Conservation (phyloP, 2,113 vertebrate genomes). For the Numenius arquata region DNA sequence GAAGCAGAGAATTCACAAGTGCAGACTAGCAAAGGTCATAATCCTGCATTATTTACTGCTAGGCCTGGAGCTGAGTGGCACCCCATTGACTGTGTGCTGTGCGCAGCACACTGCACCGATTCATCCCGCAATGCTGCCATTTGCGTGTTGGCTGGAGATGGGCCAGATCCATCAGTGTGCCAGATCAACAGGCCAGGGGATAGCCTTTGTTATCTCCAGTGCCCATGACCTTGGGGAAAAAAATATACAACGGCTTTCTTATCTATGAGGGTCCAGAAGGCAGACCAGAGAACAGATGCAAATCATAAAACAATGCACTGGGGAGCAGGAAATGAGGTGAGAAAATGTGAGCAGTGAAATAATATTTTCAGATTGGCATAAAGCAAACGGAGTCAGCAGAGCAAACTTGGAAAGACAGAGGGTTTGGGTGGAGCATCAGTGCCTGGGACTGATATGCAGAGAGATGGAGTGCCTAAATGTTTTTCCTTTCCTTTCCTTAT, state of each 20-base stretch:
- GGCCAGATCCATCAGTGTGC: neutral
- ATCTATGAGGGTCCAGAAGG: constrained; percentile 42
- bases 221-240: neutral
- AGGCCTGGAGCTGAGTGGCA: constrained; percentile 31
- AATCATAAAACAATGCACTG: neutral
- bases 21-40: constrained; percentile 2
- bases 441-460: accelerated
- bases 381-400: neutral
- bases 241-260: neutral
- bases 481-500: neutral
- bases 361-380: neutral
- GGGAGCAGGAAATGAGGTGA: constrained; percentile 37
- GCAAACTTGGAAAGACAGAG: neutral
- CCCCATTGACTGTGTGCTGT: constrained; percentile 47
- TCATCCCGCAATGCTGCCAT: neutral
- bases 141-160: constrained; percentile 16
- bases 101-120: constrained; percentile 45
- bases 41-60: constrained; percentile 57
- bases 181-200: constrained; percentile 15
- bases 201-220: constrained; percentile 31
- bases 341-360: neutral
- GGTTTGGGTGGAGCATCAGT: neutral
- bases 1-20: neutral
- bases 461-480: neutral
- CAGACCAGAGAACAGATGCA: neutral